phyloP scores from a whole-genome alignment of 2,888 invertebrate genomes.

The Drosophila rubida region DNA sequence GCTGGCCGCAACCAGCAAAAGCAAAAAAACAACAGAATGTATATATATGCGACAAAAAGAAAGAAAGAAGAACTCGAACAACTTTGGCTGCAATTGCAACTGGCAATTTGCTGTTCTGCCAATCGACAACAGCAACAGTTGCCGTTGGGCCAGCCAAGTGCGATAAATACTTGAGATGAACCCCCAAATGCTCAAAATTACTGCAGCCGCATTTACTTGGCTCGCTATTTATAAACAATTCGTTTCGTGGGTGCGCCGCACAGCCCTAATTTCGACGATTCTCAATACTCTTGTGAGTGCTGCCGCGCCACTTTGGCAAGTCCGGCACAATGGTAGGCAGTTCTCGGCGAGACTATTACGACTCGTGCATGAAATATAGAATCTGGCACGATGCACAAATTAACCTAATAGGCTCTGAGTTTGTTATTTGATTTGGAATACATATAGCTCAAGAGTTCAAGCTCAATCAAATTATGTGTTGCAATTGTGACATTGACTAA shows the following conservation, averaged over 20 bases:
- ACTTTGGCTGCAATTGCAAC: constrained; percentile 29
- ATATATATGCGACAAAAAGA: too few species aligned
- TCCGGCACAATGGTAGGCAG: not conserved
- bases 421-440: too few species aligned
- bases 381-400: not conserved
- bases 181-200: constrained; percentile 33
- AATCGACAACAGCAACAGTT: constrained; percentile 15
- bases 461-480: too few species aligned
- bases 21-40: constrained; percentile 4
- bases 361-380: not conserved
- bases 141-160: constrained; percentile 16
- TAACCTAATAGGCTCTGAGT: too few species aligned
- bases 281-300: constrained; percentile 14
- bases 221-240: constrained; percentile 36
- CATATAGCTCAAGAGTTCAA: too few species aligned
- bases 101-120: constrained; percentile 22
- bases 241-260: constrained; percentile 38
- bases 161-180: constrained; percentile 29
- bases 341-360: not conserved
- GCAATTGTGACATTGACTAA: too few species aligned
- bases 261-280: constrained; percentile 46
- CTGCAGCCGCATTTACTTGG: constrained; percentile 33
- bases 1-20: constrained; percentile 54
- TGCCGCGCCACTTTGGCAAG: constrained; percentile 26
- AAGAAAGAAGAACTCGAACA: not conserved